These are phyloP conservation scores for Lagodon rhomboides DNA, from an alignment of 2,797 vertebrate species.

Conservation along the genomic window DNA sequence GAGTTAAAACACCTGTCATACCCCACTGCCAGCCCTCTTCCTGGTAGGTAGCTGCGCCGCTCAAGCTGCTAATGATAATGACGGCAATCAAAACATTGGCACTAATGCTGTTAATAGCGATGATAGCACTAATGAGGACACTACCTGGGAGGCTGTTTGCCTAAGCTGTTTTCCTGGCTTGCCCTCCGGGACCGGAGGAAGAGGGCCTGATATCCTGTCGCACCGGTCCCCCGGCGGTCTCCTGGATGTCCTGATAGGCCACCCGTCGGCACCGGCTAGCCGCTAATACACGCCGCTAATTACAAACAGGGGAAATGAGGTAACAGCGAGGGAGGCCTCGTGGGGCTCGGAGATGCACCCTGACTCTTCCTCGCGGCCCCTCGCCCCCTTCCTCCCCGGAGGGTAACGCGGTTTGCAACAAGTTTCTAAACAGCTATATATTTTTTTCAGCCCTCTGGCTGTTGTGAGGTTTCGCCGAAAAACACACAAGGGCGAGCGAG, in stretches of 20 bases:
- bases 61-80: constrained; percentile 78
- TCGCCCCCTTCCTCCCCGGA: constrained; percentile 50
- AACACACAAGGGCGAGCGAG: constrained; percentile 46
- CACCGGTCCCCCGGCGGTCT: constrained; percentile 46
- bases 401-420: constrained; percentile 26
- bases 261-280: constrained; percentile 49
- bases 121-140: constrained; percentile 77
- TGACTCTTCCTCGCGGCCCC: constrained; percentile 50
- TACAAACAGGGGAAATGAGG: constrained; percentile 81
- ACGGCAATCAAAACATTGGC: constrained; percentile 78
- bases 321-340: constrained; percentile 51
- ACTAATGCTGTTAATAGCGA: constrained; percentile 78
- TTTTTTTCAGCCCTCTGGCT: constrained; percentile 47
- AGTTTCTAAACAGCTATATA: constrained; percentile 58
- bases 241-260: constrained; percentile 63
- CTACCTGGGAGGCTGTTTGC: constrained; percentile 82
- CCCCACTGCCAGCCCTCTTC: constrained; percentile 58
- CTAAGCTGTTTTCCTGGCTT: constrained; percentile 79
- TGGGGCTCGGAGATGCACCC: constrained; percentile 41
- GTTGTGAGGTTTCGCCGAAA: constrained; percentile 39
- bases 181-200: constrained; percentile 64
- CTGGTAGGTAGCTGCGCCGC: constrained; percentile 58
- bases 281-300: constrained; percentile 76
- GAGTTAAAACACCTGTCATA: constrained; percentile 71
- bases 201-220: constrained; percentile 73